These are phyloP conservation scores for Drosophila kanekoi DNA, from an alignment of 2,888 invertebrate species.

Conservation along the genomic window DNA sequence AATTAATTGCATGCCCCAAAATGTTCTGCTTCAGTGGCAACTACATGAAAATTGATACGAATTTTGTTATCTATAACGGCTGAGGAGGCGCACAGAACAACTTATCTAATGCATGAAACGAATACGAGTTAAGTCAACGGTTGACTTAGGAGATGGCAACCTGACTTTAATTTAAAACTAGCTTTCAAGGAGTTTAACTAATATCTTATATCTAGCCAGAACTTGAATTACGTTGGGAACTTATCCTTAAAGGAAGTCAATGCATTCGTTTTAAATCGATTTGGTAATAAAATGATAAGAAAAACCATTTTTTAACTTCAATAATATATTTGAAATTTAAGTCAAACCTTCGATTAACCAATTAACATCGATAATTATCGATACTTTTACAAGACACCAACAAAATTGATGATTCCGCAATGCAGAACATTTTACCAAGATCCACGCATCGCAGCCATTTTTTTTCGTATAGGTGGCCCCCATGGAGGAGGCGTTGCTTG, in stretches of 20 bases:
- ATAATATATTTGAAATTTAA: no score
- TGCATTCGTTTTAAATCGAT: not conserved
- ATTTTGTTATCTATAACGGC: constrained; percentile 35
- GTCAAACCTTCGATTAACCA: no score
- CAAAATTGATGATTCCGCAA: no score
- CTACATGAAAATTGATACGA: constrained; percentile 55
- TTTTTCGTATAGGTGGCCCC: constrained; percentile 36
- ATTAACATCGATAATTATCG: not conserved
- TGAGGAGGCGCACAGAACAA: not conserved
- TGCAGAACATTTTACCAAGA: not conserved
- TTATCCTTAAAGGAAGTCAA: not conserved
- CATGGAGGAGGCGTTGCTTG: constrained; percentile 47
- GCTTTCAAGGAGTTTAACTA: no score
- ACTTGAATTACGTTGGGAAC: not conserved
- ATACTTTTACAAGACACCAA: no score
- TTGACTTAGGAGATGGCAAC: not conserved
- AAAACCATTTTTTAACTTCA: no score
- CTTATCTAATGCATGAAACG: not conserved
- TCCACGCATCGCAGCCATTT: constrained; percentile 49
- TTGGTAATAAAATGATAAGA: no score
- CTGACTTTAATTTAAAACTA: no score
- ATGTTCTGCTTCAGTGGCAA: constrained; percentile 45
- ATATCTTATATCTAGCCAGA: no score
- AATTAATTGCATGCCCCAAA: constrained; percentile 74
- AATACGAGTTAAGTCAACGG: not conserved